Conservation (phyloP, 1,140 invertebrate species). For the Dinoponera quadriceps region DNA sequence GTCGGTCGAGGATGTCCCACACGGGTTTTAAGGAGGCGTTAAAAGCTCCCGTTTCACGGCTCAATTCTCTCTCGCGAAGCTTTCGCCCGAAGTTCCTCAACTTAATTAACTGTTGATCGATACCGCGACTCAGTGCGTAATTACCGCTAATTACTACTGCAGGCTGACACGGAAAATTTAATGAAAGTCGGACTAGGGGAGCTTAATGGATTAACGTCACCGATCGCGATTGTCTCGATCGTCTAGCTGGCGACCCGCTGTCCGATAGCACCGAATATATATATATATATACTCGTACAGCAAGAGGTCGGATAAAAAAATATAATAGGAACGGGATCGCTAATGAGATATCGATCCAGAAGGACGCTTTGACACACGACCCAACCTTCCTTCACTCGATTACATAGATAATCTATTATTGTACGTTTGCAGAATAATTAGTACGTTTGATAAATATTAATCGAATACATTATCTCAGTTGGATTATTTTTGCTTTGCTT, state of each 20-base stretch:
- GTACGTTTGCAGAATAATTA: neutral
- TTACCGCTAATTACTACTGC: constrained; percentile 46
- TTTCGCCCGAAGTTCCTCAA: constrained; percentile 17
- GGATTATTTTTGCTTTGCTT: neutral
- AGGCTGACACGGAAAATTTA: constrained; percentile 40
- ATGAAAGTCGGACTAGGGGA: constrained; percentile 24
- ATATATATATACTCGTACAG: neutral
- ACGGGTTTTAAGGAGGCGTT: constrained; percentile 49
- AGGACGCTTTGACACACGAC: neutral
- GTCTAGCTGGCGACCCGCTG: neutral
- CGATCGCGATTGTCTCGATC: constrained; percentile 31
- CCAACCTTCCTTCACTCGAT: neutral
- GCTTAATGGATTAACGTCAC: constrained; percentile 46
- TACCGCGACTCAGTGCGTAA: constrained; percentile 39
- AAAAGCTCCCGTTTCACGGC: constrained; percentile 42
- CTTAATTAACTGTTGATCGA: constrained; percentile 57
- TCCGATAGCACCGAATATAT: neutral
- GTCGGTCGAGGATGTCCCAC: constrained; percentile 39
- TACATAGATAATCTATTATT: neutral
- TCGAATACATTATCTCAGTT: neutral
- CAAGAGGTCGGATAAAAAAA: constrained; percentile 5
- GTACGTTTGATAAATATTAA: constrained; percentile 5
- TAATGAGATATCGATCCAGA: neutral
- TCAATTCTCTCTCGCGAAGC: constrained; percentile 40
- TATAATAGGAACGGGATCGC: neutral